Conservation (phyloP, 2,888 invertebrate species). For the Argyra leucocephala region DNA sequence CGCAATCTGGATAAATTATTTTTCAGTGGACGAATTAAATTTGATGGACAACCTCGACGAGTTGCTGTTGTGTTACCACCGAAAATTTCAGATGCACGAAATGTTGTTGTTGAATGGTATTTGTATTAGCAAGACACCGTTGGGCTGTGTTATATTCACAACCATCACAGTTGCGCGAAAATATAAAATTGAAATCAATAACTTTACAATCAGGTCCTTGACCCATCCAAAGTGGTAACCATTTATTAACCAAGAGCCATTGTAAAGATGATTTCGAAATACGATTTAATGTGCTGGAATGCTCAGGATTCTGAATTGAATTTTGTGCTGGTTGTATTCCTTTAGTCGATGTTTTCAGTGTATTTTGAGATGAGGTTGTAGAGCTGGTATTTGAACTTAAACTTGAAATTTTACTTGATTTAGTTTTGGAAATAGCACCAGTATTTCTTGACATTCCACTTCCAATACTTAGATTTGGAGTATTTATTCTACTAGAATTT, state of each 20-base stretch:
- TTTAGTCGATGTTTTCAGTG: constrained; percentile 10
- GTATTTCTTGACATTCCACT: constrained; percentile 16
- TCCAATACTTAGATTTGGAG: constrained; percentile 20
- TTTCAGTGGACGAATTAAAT: constrained; percentile 33
- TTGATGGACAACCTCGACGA: constrained; percentile 25
- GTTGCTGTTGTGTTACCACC: constrained; percentile 21
- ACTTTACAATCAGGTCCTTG: constrained; percentile 48
- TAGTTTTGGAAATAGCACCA: constrained; percentile 23
- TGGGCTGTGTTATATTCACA: constrained; percentile 31
- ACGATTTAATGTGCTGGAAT: constrained; percentile 39
- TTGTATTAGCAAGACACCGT: constrained; percentile 29
- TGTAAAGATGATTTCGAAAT: constrained; percentile 55
- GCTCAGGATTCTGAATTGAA: constrained; percentile 26
- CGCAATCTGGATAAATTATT: constrained; percentile 38
- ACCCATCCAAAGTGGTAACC: constrained; percentile 55
- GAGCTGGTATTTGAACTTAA: constrained; percentile 13
- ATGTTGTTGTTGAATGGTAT: constrained; percentile 38
- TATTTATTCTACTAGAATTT: background rate
- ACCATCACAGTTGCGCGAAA: constrained; percentile 42
- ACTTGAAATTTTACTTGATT: constrained; percentile 14
- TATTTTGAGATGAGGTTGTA: background rate
- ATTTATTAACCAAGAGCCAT: constrained; percentile 58
- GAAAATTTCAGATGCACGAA: constrained; percentile 34
- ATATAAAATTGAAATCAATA: constrained; percentile 46
- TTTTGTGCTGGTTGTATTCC: constrained; percentile 4